A percentile compares a stretch with the other conserved stretches of the same genome.
Evolutionary conservation across 2,113 vertebrate species (phyloP).

Genomic region (Machaerirhynchus nigripectus): DNA sequence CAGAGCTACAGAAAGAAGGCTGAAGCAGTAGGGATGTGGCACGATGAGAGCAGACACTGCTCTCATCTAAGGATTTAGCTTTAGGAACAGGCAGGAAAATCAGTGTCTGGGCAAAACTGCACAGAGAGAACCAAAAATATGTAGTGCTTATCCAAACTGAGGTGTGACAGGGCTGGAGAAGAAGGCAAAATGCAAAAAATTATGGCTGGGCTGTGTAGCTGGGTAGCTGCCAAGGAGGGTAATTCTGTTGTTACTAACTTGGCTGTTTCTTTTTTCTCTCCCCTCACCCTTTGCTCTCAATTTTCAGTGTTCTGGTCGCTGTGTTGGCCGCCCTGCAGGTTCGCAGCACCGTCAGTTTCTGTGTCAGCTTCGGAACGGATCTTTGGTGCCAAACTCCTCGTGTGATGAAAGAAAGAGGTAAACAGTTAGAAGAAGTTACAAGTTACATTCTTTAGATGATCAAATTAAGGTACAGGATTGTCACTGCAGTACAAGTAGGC

Average conservation of each 20-base stretch:
- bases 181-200: background rate
- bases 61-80: too few species aligned
- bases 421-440: background rate
- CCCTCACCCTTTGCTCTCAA: background rate
- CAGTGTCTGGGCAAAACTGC: background rate
- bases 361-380: conserved; percentile 75
- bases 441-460: background rate
- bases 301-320: conserved; percentile 81
- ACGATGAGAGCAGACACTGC: background rate
- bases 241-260: background rate
- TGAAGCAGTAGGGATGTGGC: background rate
- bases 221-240: background rate
- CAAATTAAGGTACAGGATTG: background rate
- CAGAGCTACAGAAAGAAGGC: background rate
- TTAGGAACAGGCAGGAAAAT: background rate
- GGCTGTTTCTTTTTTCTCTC: background rate
- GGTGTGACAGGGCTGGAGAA: background rate
- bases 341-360: conserved; percentile 69
- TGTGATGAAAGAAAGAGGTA: conserved; percentile 83
- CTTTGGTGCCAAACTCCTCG: conserved; percentile 49
- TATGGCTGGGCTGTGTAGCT: background rate
- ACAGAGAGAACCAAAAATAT: background rate
- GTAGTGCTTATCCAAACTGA: background rate
- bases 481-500: background rate
- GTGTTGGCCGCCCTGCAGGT: conserved; percentile 60